phyloP scores from a whole-genome alignment of 2,113 vertebrate species.

The Gallinago jamesoni region DNA sequence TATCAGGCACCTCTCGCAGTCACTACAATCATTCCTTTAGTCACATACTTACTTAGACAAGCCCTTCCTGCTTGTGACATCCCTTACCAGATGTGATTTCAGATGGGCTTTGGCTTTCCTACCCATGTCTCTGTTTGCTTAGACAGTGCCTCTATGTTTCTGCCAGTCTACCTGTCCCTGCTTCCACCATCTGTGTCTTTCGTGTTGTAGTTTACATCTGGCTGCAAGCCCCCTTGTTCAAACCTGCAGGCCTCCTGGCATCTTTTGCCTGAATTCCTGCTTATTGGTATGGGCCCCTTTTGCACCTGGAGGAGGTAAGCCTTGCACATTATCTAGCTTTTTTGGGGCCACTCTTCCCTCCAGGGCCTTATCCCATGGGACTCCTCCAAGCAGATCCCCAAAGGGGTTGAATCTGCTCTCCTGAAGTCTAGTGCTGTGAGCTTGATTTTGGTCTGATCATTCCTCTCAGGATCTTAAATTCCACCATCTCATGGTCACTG shows the following conservation, averaged over 20 bases:
- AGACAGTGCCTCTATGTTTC: neutral
- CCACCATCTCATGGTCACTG: neutral
- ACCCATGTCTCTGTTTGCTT: neutral
- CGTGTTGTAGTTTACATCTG: neutral
- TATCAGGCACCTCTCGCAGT: neutral
- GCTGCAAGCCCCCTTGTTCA: neutral
- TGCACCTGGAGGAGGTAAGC: neutral
- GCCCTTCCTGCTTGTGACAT: neutral
- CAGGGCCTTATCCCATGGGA: rapidly evolving
- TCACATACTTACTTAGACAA: neutral
- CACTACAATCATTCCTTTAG: neutral
- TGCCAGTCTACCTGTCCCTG: neutral
- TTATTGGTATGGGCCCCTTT: neutral
- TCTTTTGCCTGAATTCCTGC: neutral
- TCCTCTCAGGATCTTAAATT: neutral
- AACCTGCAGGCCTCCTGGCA: neutral
- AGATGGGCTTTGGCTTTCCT: neutral
- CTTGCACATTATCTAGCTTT: neutral
- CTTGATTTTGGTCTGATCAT: neutral
- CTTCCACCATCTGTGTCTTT: neutral
- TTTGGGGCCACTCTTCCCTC: neutral
- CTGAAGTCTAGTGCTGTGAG: neutral
- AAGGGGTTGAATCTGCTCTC: neutral
- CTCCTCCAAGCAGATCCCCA: neutral
- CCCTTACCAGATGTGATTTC: neutral